Evolutionary conservation across 2,888 invertebrate species (phyloP), one percentile per base, ranked within the genome.

Genomic region (Ophonus ardosiacus): DNA sequence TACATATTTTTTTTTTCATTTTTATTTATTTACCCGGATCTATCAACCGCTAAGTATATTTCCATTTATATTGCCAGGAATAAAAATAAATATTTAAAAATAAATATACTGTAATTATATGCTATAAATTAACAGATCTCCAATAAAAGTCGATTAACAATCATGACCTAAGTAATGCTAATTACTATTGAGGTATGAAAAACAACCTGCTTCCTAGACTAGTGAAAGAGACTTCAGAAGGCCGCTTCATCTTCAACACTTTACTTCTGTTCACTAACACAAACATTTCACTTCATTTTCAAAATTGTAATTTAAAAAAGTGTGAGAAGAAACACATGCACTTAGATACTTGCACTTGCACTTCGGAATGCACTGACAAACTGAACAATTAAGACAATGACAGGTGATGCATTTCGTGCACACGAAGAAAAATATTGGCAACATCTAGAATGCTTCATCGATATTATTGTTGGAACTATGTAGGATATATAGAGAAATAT

Each of bases 171-270:
- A 74, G 15, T 18, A 7, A 18, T 68, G 68, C 7, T 68, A 68
- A 24, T 63, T 68, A 24, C 8, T 31, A 15, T 61, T 17, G 17
- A 61, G 18, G 13, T 56, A 6, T 59, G 7, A 65, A 24, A 21
- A 24, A 15, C 31, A 10, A 74, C 71, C 71, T 74, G 43, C 71
- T 74, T 0, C 71, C 71, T 7, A 74, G 71, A 18, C 71, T 74
- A 1, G 71, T 74, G 17, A 74, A 74, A 40, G 71, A 74, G 4
- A 15, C 18, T 18, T 43, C 10, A 7, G 71, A 74, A 8, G 43
- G 71, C 17, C 71, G 15, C 4, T 74, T 74, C 71, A 43, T 74
- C n/a, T 43, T 43, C 7, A 51, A 13, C 71, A 43, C 43, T 21
- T 51, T 51, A 51, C 43, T 51, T 21, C 61, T 17, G 24, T 7